Evolutionary conservation across 2,797 vertebrate genomes (phyloP).

Genomic region (Gephyroberyx darwinii): DNA sequence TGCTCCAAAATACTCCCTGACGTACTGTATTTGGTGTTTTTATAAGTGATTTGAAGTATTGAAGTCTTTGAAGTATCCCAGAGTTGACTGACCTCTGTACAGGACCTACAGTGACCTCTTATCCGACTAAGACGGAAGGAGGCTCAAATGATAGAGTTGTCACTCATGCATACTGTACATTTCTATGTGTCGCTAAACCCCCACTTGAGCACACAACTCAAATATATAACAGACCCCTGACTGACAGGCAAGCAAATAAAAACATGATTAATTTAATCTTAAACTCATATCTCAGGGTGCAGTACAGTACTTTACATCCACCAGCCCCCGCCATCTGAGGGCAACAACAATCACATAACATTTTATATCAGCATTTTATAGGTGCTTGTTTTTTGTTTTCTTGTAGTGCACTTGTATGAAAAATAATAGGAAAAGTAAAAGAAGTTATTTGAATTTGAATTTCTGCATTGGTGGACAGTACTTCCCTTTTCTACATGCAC

Average conservation of each 20-base stretch:
- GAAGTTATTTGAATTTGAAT: no score
- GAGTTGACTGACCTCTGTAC: no score
- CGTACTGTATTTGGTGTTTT: no score
- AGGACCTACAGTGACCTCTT: no score
- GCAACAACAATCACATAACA: no score
- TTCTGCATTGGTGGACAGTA: constrained; percentile 10
- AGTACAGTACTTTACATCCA: neutral
- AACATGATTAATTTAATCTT: constrained; percentile 25
- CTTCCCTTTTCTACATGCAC: neutral
- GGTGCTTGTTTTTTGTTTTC: no score
- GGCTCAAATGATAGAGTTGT: constrained; percentile 12
- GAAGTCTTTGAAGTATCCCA: neutral
- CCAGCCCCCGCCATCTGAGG: no score
- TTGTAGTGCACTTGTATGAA: no score
- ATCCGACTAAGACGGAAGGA: neutral
- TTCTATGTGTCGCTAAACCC: constrained; percentile 3
- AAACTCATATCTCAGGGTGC: constrained; percentile 15
- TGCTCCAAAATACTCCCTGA: no score
- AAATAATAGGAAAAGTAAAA: no score
- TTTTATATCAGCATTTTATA: no score
- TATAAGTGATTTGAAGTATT: neutral
- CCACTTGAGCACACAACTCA: constrained; percentile 1
- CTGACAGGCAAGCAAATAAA: constrained; percentile 35
- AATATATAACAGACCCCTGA: constrained; percentile 20
- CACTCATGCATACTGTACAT: neutral